Conservation (phyloP, 2,888 invertebrate species). For the Erebia palarica region DNA sequence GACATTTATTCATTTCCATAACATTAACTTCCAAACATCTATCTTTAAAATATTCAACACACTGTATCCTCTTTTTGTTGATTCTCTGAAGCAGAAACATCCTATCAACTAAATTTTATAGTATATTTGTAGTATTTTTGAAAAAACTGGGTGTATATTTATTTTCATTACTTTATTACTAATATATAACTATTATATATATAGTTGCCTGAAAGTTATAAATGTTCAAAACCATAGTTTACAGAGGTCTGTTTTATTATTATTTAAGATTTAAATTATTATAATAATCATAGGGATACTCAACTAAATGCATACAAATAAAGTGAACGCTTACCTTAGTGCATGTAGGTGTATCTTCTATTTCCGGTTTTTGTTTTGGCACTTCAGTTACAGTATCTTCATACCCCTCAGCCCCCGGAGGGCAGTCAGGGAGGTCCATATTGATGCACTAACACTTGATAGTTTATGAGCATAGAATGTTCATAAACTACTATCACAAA, state of each 20-base stretch:
- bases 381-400: conserved; percentile 71
- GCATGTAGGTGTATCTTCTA: conserved; percentile 42
- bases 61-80: too few species aligned
- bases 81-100: too few species aligned
- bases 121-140: neutral
- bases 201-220: conserved; percentile 5
- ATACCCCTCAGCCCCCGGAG: conserved; percentile 77
- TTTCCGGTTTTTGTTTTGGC: conserved; percentile 57
- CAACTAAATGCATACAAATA: conserved; percentile 19
- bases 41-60: too few species aligned
- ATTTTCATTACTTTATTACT: neutral
- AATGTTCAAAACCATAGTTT: conserved; percentile 13
- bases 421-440: conserved; percentile 78
- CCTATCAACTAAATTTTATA: neutral
- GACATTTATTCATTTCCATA: too few species aligned
- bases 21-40: too few species aligned
- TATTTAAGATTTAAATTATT: neutral
- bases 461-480: conserved; percentile 69
- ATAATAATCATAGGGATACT: conserved; percentile 16
- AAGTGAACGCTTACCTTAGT: conserved; percentile 74
- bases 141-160: too few species aligned
- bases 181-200: too few species aligned
- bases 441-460: conserved; percentile 73
- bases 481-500: conserved; percentile 59
- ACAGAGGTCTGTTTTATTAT: neutral